Conservation (phyloP, 1,140 invertebrate genomes). For the silkworm (Bombyx mori) region ASM3026992v2 NC_085119.1:13822001-13822500, state of each 20-base stretch:
- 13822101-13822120: slow-evolving; percentile 28
- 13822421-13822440: slow-evolving; percentile 59
- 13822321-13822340: neutral
- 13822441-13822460: slow-evolving; percentile 71
- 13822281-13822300: neutral
- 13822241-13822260: neutral
- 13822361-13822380: slow-evolving; percentile 71
- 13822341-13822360: slow-evolving; percentile 54
- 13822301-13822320: too few relatives aligned
- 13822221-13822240: too few relatives aligned
- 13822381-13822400: slow-evolving; percentile 70
- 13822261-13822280: neutral
- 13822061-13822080: slow-evolving; percentile 50
- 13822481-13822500: slow-evolving; percentile 61
- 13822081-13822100: slow-evolving; percentile 39
- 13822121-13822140: slow-evolving; percentile 23
- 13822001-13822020: too few relatives aligned
- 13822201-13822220: neutral
- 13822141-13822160: slow-evolving; percentile 19
- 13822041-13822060: too few relatives aligned
- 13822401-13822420: slow-evolving; percentile 70
- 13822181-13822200: neutral
- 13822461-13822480: slow-evolving; percentile 67
- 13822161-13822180: slow-evolving; percentile 10
- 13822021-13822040: too few relatives aligned